These are phyloP conservation scores for Scaptodrosophila lebanonensis DNA, from an alignment of 1,140 invertebrate species.

Conservation along the genomic window DNA sequence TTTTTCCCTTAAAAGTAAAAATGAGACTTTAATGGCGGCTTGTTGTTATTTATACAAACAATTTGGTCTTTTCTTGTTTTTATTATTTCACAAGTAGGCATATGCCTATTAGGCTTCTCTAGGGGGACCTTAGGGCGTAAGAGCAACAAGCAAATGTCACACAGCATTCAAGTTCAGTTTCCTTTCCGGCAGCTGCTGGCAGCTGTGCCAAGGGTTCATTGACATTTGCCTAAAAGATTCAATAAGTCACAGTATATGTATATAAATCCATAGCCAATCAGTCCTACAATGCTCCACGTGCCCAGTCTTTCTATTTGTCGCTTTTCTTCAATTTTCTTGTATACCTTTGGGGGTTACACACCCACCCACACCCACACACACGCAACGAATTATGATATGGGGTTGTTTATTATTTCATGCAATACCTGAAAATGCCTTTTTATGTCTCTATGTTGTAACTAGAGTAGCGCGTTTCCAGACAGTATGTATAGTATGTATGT, in stretches of 20 bases:
- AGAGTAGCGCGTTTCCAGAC: conserved; percentile 30
- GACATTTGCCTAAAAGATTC: conserved; percentile 20
- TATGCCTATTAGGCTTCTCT: too few relatives aligned
- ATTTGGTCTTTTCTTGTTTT: too few relatives aligned
- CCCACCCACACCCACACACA: too few relatives aligned
- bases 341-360: conserved; percentile 26
- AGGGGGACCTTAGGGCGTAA: too few relatives aligned
- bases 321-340: conserved; percentile 1
- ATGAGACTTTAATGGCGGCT: too few relatives aligned
- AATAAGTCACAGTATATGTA: too few relatives aligned
- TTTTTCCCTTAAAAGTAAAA: too few relatives aligned
- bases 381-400: conserved; percentile 37
- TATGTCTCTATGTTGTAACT: conserved; percentile 31
- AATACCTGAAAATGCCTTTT: conserved; percentile 6
- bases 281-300: conserved; percentile 5
- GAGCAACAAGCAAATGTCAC: too few relatives aligned
- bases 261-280: conserved; percentile 19
- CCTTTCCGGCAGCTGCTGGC: too few relatives aligned
- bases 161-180: too few relatives aligned
- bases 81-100: too few relatives aligned
- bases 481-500: conserved; percentile 19
- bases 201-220: conserved; percentile 36
- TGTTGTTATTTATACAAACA: too few relatives aligned
- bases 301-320: conserved; percentile 5
- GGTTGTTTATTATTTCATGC: conserved; percentile 31